Percentiles rank a stretch among this genome's conserved stretches.
These are phyloP conservation scores for Arenicola marina DNA, from an alignment of 2,888 invertebrate species.

Conservation along the genomic window DNA sequence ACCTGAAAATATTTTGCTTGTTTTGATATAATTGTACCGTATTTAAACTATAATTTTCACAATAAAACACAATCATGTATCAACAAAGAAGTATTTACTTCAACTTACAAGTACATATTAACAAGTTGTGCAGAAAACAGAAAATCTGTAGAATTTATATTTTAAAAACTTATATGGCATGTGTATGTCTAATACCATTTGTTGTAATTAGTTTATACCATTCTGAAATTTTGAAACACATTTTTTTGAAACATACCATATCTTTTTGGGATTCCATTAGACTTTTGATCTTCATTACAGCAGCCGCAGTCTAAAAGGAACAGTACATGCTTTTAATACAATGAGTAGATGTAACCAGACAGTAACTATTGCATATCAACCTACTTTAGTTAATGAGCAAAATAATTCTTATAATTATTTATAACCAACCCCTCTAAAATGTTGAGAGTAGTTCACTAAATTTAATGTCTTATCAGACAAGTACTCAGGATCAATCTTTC, in stretches of 20 bases:
- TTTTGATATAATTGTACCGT: neutral
- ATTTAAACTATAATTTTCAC: neutral
- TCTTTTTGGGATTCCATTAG: conserved; percentile 78
- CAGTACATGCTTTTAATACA: too few species aligned
- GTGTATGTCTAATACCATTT: too few species aligned
- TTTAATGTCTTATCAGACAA: too few species aligned
- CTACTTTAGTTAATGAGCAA: too few species aligned
- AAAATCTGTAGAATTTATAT: conserved; percentile 1
- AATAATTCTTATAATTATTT: too few species aligned
- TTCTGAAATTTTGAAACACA: too few species aligned
- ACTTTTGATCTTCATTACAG: conserved; percentile 82
- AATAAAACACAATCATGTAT: neutral
- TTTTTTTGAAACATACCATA: conserved; percentile 64
- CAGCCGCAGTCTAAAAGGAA: conserved; percentile 72
- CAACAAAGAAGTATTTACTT: neutral
- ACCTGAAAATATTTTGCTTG: conserved; percentile 53
- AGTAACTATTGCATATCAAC: too few species aligned
- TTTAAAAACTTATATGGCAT: conserved; percentile 2
- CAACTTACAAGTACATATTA: neutral
- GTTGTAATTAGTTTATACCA: too few species aligned
- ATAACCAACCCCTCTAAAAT: too few species aligned
- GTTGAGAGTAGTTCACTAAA: too few species aligned
- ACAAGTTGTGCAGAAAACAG: neutral
- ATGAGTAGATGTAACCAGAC: too few species aligned
- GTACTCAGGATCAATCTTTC: too few species aligned